Percentiles rank a stretch among this genome's conserved stretches.
Evolutionary conservation across 1,140 invertebrate species (phyloP).

Genomic region (Euwallacea similis): DNA sequence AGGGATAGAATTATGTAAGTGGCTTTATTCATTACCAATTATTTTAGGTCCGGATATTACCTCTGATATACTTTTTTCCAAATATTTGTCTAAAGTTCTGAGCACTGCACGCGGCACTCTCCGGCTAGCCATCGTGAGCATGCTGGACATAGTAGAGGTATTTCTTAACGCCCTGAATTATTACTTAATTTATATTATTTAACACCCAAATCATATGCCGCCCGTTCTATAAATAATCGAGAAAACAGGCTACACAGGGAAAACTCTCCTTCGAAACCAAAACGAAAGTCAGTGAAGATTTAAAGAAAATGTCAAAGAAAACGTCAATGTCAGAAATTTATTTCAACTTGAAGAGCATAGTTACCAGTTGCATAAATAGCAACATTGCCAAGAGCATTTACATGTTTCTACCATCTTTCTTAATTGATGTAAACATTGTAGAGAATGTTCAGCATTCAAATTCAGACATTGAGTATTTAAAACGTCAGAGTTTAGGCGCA

Average conservation of each 20-base stretch:
- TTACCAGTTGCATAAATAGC: background rate
- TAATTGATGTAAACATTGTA: too few relatives aligned
- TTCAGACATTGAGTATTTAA: too few relatives aligned
- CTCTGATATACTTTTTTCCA: slow-evolving; percentile 49
- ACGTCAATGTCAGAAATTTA: slow-evolving; percentile 11
- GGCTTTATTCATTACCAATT: slow-evolving; percentile 16
- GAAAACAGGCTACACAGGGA: slow-evolving; percentile 6
- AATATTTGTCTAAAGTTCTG: slow-evolving; percentile 47
- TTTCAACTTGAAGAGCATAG: background rate
- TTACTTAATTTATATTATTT: slow-evolving; percentile 16
- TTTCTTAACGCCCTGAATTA: background rate
- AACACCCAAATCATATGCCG: slow-evolving; percentile 31
- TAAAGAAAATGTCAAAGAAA: slow-evolving; percentile 2
- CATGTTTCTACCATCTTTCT: too few relatives aligned
- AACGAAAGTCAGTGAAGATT: background rate
- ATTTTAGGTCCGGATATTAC: slow-evolving; percentile 43
- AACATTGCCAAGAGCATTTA: background rate
- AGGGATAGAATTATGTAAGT: slow-evolving; percentile 38
- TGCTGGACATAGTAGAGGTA: slow-evolving; percentile 45
- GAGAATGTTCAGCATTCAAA: too few relatives aligned
- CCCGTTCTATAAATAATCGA: slow-evolving; percentile 28
- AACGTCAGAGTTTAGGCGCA: too few relatives aligned
- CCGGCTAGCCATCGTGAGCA: slow-evolving; percentile 49
- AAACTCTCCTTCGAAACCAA: background rate
- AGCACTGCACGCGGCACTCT: slow-evolving; percentile 48